phyloP scores from a whole-genome alignment of 2,888 invertebrate species.

The Resseliella maxima region DNA sequence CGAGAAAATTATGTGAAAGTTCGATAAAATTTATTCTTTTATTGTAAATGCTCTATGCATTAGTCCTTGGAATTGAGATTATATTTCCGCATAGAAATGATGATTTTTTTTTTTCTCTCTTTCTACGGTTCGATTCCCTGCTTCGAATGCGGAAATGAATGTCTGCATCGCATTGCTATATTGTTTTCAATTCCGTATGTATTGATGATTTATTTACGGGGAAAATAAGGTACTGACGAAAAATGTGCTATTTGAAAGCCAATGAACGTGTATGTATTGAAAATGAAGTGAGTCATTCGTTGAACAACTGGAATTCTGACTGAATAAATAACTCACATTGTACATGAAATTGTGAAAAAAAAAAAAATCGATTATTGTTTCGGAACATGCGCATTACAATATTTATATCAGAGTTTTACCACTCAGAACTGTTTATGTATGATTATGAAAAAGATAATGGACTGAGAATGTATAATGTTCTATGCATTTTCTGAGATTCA shows the following conservation, averaged over 20 bases:
- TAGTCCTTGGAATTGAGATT: background rate
- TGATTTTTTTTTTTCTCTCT: too few species aligned
- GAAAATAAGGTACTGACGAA: background rate
- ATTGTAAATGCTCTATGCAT: too few species aligned
- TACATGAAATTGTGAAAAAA: background rate
- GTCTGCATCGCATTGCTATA: conserved; percentile 11
- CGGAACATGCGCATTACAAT: conserved; percentile 27
- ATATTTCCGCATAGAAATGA: background rate
- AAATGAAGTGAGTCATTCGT: background rate
- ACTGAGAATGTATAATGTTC: conserved; percentile 11
- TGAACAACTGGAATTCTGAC: background rate
- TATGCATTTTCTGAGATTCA: background rate
- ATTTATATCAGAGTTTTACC: background rate
- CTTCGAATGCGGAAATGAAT: conserved; percentile 53
- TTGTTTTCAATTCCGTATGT: background rate
- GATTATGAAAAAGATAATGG: conserved; percentile 26
- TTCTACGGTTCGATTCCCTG: background rate
- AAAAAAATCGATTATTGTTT: conserved; percentile 25
- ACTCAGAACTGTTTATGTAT: conserved; percentile 25
- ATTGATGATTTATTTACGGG: background rate
- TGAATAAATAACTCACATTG: conserved; percentile 4
- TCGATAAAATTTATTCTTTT: too few species aligned
- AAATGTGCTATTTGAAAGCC: background rate
- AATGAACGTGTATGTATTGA: background rate
- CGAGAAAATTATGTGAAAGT: too few species aligned